Evolutionary conservation across 2,113 vertebrate genomes (phyloP), one percentile per base, ranked within the genome.

Genomic region (Mungos mungo): DNA sequence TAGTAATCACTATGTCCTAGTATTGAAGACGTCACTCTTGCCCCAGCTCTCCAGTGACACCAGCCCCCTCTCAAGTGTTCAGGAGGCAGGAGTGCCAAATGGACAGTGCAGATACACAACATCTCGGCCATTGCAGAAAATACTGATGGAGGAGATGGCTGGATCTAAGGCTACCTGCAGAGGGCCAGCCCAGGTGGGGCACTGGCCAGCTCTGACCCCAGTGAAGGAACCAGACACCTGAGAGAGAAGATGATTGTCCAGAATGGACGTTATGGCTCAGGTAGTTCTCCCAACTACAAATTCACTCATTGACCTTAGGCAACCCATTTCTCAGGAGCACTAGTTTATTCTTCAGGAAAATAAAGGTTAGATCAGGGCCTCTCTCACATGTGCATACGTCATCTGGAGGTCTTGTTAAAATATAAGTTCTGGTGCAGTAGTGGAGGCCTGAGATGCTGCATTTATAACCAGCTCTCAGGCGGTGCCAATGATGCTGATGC

Each of bases 291-390:
- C 38, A 71, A 47, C 41, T 8, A 16, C 21, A 92, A 31, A 68
- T 76, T 85, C 52, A 90, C 31, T 74, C 38, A 76, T 69, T 63
- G 9, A 96, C 27, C 13, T 95, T 84, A 50, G n/a, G 35, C 7
- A 82, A 72, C 19, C 90, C 6, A 68, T 57, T 47, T 68, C 38
- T 85, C 94, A 79, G 29, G 29, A 85, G 27, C 12, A 63, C 90
- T 90, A 45, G 4, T 86, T 95, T 93, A 69, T 79, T 88, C 77
- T 91, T 93, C 47, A 77, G 38, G 65, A 89, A 95, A 96, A 92
- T 82, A 66, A 93, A 76, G 18, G 5, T 6, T 41, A 87, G 33
- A 9, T 82, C 16, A 88, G 47, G 27, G 45, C 21, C 71, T 80
- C 5, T 68, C 50, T 95, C 31, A 14, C 45, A 15, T 74, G 5